Evolutionary conservation across 2,888 invertebrate genomes (phyloP).

Genomic region (Rhagonycha fulva): DNA sequence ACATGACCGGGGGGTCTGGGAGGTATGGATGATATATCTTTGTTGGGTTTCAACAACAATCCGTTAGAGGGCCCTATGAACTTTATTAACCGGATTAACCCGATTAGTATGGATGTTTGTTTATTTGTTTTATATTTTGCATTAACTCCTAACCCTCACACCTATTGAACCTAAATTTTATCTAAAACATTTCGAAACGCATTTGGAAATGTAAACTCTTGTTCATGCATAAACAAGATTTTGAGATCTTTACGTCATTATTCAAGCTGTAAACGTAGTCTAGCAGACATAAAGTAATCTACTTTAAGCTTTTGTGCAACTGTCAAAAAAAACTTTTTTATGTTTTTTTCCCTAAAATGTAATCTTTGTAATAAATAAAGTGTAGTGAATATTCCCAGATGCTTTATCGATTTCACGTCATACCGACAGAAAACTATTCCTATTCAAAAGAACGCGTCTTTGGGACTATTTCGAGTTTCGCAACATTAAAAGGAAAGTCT

Average conservation of each 20-base stretch:
- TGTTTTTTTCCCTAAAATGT: not conserved
- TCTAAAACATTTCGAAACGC: not conserved
- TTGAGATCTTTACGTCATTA: not conserved
- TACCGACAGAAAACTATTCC: not conserved
- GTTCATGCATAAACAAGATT: not conserved
- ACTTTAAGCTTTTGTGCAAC: not conserved
- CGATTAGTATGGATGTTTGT: too few species aligned
- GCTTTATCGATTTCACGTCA: not conserved
- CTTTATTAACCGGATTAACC: too few species aligned
- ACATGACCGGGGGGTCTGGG: too few species aligned
- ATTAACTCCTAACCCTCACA: too few species aligned
- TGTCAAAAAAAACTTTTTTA: not conserved
- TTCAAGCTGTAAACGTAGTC: not conserved
- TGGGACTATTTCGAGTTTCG: not conserved
- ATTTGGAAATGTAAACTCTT: not conserved
- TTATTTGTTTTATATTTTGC: too few species aligned
- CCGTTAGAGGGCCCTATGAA: too few species aligned
- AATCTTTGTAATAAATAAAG: not conserved
- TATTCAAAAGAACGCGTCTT: not conserved
- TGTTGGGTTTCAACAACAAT: too few species aligned
- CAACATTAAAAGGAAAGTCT: not conserved
- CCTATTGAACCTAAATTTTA: too few species aligned
- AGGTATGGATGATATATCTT: too few species aligned
- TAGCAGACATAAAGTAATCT: not conserved
- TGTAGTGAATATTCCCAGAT: conserved; percentile 3